Percentiles rank a stretch among this genome's conserved stretches.
phyloP scores from a whole-genome alignment of 2,888 invertebrate genomes.

The Zeuzera pyrina region DNA sequence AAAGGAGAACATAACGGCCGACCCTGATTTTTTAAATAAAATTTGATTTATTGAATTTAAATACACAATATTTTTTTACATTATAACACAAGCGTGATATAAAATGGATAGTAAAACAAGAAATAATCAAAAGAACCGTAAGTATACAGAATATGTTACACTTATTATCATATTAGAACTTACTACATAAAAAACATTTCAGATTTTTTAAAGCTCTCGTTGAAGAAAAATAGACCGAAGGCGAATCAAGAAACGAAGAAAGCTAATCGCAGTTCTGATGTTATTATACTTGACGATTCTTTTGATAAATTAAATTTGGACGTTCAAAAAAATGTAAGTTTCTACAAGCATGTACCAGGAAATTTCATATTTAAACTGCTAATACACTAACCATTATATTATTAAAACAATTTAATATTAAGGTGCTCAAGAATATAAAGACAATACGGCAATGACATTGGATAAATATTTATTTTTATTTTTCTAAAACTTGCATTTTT shows the following conservation, averaged over 20 bases:
- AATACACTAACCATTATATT: no score
- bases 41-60: background rate
- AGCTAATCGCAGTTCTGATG: conserved; percentile 37
- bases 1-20: background rate
- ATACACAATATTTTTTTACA: background rate
- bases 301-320: conserved; percentile 42
- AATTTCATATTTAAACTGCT: no score
- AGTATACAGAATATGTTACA: conserved; percentile 15
- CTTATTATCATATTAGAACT: background rate
- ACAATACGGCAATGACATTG: no score
- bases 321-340: conserved; percentile 39
- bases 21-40: background rate
- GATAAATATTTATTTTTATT: no score
- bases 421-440: no score
- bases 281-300: conserved; percentile 53
- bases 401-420: no score
- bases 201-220: conserved; percentile 49
- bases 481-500: no score
- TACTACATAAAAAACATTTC: no score
- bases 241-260: conserved; percentile 26
- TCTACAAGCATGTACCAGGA: no score
- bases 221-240: conserved; percentile 49
- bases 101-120: conserved; percentile 35
- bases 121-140: conserved; percentile 34
- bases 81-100: background rate